These are phyloP conservation scores for Pardalotus punctatus DNA, from an alignment of 2,113 vertebrate genomes.

Conservation along the genomic window DNA sequence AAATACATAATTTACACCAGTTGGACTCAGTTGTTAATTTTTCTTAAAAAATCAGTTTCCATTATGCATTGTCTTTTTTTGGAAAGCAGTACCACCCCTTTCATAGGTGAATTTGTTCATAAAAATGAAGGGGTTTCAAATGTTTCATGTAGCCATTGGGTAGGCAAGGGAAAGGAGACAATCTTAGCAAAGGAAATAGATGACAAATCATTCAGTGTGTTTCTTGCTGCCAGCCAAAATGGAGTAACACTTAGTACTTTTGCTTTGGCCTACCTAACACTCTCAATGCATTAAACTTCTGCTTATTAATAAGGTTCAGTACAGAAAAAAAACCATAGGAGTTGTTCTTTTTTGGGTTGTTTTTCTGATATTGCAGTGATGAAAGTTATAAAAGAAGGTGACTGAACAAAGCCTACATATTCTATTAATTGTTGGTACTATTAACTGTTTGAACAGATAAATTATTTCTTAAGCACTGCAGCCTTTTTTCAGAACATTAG, in stretches of 20 bases:
- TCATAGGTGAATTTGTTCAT: not conserved
- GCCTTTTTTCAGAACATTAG: not conserved
- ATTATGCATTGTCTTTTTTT: not conserved
- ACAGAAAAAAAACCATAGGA: not conserved
- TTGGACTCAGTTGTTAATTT: not conserved
- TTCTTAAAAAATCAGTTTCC: not conserved
- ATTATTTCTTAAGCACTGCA: not conserved
- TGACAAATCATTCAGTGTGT: not conserved
- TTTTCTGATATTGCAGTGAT: not conserved
- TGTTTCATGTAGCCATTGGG: not conserved
- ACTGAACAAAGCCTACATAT: not conserved
- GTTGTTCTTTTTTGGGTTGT: not conserved
- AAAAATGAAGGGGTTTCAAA: not conserved
- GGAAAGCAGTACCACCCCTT: not conserved
- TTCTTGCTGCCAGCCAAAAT: conserved; percentile 13
- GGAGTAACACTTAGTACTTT: conserved; percentile 17
- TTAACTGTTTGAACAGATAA: not conserved
- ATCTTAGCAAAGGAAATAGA: not conserved
- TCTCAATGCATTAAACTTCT: not conserved
- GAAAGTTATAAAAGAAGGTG: not conserved
- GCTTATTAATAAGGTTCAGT: not conserved
- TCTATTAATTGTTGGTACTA: not conserved
- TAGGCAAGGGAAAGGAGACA: not conserved
- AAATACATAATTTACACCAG: not conserved
- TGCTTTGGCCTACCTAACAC: not conserved